Evolutionary conservation across 1,140 invertebrate species (phyloP), one percentile per base, ranked within the genome.

Genomic region (Cotesia vestalis): DNA sequence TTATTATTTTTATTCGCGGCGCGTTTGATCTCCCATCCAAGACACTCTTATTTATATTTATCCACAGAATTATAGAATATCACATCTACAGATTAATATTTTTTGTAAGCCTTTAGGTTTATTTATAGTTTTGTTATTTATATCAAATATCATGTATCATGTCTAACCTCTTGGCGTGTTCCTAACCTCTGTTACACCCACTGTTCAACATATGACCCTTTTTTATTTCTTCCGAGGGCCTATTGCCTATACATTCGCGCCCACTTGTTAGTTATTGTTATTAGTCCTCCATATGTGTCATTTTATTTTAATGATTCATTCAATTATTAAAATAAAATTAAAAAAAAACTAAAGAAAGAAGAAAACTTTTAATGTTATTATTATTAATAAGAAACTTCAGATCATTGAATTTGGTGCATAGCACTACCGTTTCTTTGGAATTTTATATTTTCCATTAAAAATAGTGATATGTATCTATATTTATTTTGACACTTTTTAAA

Each of bases 101-200:
- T 67, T 67, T 72, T 72, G 62, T 67, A 52, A 40, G 70, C 64
- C 62, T 38, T 53, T 38, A 55, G 57, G 67, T 72, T 72, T 72
- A 72, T 72, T 72, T 72, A 59, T 66, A 67, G 40, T 60, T 61
- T 72, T 72, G 27, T 27, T 27, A 27, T 27, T 27, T 27, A 27
- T 27, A 27, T 27, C 27, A 27, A 27, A 27, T 27, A 27, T 27
- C 27, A 2, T 27, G 62, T 68, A 68, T 68, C 55, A 52, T 68
- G 36, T 68, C 66, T 55, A 59, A 27, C 51, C 36, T 52, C 53
- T 72, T 64, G 61, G 61, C 51, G 62, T 53, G 51, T 55, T 69
- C 59, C 36, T 66, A 62, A 66, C 57, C 63, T 72, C 51, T 66
- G 70, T 72, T 40, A 70, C 40, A 14, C 46, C 63, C 63, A 66